These are phyloP conservation scores for Atethmia centrago DNA, from an alignment of 2,888 invertebrate genomes.

Conservation along the genomic window DNA sequence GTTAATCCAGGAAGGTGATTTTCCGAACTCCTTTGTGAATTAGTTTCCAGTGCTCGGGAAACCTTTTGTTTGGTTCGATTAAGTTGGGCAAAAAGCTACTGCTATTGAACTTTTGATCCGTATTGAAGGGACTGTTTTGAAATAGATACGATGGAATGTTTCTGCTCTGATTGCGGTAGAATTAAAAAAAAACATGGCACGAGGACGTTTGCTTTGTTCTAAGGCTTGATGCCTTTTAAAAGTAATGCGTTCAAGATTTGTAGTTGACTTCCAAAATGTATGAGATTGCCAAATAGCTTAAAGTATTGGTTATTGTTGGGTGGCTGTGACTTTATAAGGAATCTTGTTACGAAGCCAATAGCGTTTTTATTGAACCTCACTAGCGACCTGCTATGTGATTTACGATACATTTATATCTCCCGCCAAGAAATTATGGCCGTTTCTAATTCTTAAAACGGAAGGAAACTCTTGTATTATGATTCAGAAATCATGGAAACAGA, in stretches of 20 bases:
- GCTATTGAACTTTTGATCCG: slow-evolving; percentile 55
- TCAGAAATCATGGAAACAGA: slow-evolving; percentile 13
- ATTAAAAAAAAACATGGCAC: slow-evolving; percentile 7
- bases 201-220: neutral
- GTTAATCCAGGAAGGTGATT: slow-evolving; percentile 61
- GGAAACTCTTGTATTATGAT: neutral
- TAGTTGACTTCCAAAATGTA: neutral
- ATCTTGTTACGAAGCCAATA: neutral
- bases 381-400: neutral
- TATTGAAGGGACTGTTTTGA: slow-evolving; percentile 26
- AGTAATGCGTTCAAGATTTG: neutral
- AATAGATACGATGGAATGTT: slow-evolving; percentile 34
- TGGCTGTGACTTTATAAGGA: slow-evolving; percentile 4
- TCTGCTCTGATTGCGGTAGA: slow-evolving; percentile 41
- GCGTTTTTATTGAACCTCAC: neutral
- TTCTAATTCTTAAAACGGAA: neutral
- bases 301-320: neutral
- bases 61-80: slow-evolving; percentile 53
- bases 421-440: neutral
- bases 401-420: neutral
- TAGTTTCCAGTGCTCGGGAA: slow-evolving; percentile 52
- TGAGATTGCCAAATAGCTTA: neutral
- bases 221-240: neutral
- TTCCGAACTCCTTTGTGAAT: slow-evolving; percentile 63
- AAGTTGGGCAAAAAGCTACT: slow-evolving; percentile 50